Evolutionary conservation across 2,888 invertebrate species (phyloP).

Genomic region (Netelia inedita): DNA sequence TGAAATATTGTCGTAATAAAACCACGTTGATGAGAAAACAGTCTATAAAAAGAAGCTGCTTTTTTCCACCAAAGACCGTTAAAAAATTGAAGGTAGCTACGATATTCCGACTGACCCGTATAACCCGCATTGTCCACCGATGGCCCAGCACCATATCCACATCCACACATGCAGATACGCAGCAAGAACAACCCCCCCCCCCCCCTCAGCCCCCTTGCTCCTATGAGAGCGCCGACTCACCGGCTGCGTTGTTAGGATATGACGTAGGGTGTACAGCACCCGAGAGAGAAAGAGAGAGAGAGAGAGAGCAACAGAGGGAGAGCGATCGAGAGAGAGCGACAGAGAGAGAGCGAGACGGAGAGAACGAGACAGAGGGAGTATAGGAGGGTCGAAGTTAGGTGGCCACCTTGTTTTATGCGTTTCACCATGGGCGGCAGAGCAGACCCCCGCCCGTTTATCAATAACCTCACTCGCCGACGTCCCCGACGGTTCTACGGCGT

Average conservation of each 20-base stretch:
- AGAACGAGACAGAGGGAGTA: background rate
- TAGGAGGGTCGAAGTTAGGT: conserved; percentile 58
- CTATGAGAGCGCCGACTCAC: conserved; percentile 46
- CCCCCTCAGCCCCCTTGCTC: background rate
- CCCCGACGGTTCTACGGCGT: conserved; percentile 57
- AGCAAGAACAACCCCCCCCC: conserved; percentile 1
- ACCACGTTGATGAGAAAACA: too few species aligned
- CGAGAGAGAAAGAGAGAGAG: too few species aligned
- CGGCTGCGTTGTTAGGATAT: conserved; percentile 22
- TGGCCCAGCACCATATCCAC: conserved; percentile 6
- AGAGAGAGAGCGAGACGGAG: too few species aligned
- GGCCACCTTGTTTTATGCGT: conserved; percentile 73
- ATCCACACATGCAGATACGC: background rate
- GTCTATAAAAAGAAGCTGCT: too few species aligned
- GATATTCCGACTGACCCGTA: background rate
- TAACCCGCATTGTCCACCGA: background rate
- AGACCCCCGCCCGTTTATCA: conserved; percentile 73
- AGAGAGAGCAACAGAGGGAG: too few species aligned
- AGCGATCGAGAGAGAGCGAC: too few species aligned
- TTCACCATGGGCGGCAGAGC: conserved; percentile 61
- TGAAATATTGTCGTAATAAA: too few species aligned
- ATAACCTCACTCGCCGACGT: conserved; percentile 71
- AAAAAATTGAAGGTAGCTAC: too few species aligned
- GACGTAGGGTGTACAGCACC: conserved; percentile 11
- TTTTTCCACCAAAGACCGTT: too few species aligned